Evolutionary conservation across 2,797 vertebrate genomes (phyloP), one percentile per base, ranked within the genome.

Genomic region (Chromobotia macracanthus): DNA sequence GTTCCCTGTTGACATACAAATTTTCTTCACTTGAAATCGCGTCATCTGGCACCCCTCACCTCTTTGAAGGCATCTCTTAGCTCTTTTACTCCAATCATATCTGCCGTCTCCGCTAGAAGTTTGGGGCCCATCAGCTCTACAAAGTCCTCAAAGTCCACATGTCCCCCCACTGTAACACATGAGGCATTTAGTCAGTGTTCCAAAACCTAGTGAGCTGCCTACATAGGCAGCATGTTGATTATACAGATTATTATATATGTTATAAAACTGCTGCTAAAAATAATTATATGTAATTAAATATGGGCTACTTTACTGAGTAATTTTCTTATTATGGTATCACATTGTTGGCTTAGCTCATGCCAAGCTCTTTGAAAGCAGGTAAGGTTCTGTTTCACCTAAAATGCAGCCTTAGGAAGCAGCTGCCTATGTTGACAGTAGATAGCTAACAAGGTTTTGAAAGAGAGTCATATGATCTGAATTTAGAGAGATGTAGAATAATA

Each of bases 91-190:
- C 97, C 97, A 8, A 99, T 98, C 97, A 99, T 99, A 88, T 98
- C 97, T 18, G 96, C 97, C 0, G 97, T 99, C 90, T 99, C 97
- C 2, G 96, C 96, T 87, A 99, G 89, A 85, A 99, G 95, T 89
- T 99, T 99, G 75, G 97, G 97, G 69, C 97, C 97, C 97, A 99
- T 99, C 84, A 99, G 89, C 85, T 99, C 97, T 83, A 99, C 97
- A 87, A 99, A 99, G 91, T 99, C 97, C 88, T 99, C 97, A 87
- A 99, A 99, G 90, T 99, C 97, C 86, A 99, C 97, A 41, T 97
- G 97, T 86, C 97, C 97, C 55, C 97, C 97, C 92, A 97, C 97
- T 99, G 87, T 0, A 19, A 72, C 21, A 63, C 53, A 82, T 1
- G 28, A 64, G 5, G 72, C 21, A 60, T 18, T 41, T 35, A 58